phyloP scores from a whole-genome alignment of 2,797 vertebrate species.

The Gobio occitaniae region DNA sequence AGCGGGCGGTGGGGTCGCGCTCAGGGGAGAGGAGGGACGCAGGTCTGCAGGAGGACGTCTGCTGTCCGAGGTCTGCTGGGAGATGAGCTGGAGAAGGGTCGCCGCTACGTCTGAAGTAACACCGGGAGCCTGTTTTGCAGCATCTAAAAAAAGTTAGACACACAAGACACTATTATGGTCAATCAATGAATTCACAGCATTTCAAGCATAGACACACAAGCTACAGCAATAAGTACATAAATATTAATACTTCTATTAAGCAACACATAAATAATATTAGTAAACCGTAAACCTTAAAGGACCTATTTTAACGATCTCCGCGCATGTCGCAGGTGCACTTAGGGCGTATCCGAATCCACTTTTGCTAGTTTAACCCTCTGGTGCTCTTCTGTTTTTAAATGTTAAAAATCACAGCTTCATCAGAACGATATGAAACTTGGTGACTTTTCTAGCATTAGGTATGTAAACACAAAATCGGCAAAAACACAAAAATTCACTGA shows the following conservation, averaged over 20 bases:
- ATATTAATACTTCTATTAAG: neutral
- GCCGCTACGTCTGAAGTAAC: conserved; percentile 88
- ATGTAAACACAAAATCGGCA: no score
- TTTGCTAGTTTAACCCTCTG: no score
- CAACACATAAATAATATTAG: neutral
- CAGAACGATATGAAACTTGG: no score
- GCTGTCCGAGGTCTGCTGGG: conserved; percentile 84
- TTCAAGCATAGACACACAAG: neutral
- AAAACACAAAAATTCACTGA: no score
- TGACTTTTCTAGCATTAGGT: no score
- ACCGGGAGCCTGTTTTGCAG: conserved; percentile 76
- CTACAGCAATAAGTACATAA: neutral
- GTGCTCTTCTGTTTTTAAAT: no score
- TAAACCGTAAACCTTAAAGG: neutral
- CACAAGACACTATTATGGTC: neutral
- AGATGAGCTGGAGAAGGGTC: conserved; percentile 91
- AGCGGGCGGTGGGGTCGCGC: conserved; percentile 63
- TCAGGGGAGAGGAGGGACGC: conserved; percentile 63
- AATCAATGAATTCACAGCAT: neutral
- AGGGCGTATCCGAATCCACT: no score
- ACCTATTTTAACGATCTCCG: no score
- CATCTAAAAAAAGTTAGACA: neutral
- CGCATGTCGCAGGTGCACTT: no score
- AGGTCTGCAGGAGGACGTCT: conserved; percentile 57
- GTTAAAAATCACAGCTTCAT: no score